Evolutionary conservation across 2,888 invertebrate genomes (phyloP).

Genomic region (Rambutsinella grinnellia): DNA sequence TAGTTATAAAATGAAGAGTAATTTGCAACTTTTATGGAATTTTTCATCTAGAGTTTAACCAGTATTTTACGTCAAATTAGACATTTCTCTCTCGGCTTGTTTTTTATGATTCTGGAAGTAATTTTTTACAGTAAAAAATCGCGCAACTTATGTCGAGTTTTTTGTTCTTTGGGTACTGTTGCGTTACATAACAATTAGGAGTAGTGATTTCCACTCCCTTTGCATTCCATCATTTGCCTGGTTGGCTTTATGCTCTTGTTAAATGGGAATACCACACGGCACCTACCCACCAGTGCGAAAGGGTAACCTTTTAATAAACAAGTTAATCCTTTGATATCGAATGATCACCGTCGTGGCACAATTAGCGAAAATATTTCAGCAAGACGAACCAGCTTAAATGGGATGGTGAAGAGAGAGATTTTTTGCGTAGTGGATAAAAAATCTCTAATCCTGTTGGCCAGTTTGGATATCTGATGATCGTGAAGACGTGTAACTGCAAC

Average conservation of each 20-base stretch:
- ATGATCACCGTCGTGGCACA: constrained; percentile 7
- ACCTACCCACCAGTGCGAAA: constrained; percentile 5
- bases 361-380: constrained; percentile 7
- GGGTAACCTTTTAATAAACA: constrained; percentile 29
- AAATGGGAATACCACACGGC: neutral
- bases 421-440: constrained; percentile 7
- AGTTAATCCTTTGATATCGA: constrained; percentile 1
- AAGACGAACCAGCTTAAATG: neutral
- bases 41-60: too few relatives aligned
- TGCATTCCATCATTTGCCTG: neutral
- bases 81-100: too few relatives aligned
- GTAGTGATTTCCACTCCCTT: neutral
- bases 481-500: constrained; percentile 46
- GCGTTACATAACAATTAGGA: neutral
- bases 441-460: neutral
- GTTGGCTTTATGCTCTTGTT: neutral
- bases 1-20: too few relatives aligned
- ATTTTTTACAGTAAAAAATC: too few relatives aligned
- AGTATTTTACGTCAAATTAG: too few relatives aligned
- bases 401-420: too few relatives aligned
- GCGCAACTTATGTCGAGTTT: too few relatives aligned
- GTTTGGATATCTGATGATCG: constrained; percentile 8
- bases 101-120: too few relatives aligned
- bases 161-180: too few relatives aligned
- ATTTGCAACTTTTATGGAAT: too few relatives aligned